A percentile compares a stretch with the other conserved stretches of the same genome.
Evolutionary conservation across 2,113 vertebrate species (phyloP).

Genomic region (Pogona vitticeps): DNA sequence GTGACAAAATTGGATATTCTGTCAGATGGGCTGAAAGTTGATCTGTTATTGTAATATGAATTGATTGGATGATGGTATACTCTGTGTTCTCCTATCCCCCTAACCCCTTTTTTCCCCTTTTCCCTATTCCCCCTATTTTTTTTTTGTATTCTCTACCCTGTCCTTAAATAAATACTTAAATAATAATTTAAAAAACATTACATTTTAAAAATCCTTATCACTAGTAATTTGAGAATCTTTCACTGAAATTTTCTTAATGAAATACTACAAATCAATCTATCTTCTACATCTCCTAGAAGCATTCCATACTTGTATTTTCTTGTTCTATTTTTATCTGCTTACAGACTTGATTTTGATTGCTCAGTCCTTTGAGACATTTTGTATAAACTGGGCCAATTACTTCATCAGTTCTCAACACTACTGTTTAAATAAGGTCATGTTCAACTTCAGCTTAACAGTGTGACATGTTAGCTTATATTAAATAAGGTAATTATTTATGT

Average conservation of each 20-base stretch:
- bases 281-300: slow-evolving; percentile 16
- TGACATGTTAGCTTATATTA: not conserved
- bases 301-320: slow-evolving; percentile 32
- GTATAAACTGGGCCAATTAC: not conserved
- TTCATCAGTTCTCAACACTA: slow-evolving; percentile 15
- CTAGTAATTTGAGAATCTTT: not conserved
- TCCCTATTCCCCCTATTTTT: too few relatives aligned
- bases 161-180: too few relatives aligned
- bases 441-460: not conserved
- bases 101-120: too few relatives aligned
- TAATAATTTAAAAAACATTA: too few relatives aligned
- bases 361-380: slow-evolving; percentile 31
- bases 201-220: not conserved
- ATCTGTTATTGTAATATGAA: too few relatives aligned
- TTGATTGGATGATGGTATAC: too few relatives aligned
- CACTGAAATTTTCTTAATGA: not conserved
- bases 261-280: too few relatives aligned
- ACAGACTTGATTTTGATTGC: slow-evolving; percentile 15
- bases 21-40: too few relatives aligned
- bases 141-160: too few relatives aligned
- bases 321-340: slow-evolving; percentile 39
- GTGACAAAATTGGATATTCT: too few relatives aligned
- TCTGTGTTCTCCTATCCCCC: too few relatives aligned
- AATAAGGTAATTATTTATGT: not conserved
- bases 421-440: slow-evolving; percentile 33